Evolutionary conservation across 1,140 invertebrate species (phyloP).

Genomic region (Drosophila biarmipes): DNA sequence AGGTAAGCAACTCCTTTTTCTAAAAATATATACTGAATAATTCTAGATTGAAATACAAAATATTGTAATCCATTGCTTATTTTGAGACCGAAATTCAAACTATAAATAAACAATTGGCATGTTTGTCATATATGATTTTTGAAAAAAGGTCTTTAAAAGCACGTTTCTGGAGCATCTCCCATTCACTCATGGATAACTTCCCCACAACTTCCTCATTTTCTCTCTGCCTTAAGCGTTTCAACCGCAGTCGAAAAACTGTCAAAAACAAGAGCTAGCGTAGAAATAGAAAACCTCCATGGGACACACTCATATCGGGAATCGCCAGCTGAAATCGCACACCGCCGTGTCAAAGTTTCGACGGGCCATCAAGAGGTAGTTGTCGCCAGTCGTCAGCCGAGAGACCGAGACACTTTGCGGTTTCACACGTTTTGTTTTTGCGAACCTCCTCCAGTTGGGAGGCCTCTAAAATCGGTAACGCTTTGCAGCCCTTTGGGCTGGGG

Average conservation of each 20-base stretch:
- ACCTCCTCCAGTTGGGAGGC: not conserved
- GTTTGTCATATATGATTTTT: no score
- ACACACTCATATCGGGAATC: slow-evolving; percentile 14
- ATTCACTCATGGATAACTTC: not conserved
- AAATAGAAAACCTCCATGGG: not conserved
- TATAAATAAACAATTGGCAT: no score
- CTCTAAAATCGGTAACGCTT: slow-evolving; percentile 47
- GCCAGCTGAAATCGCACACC: slow-evolving; percentile 70
- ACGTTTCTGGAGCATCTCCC: not conserved
- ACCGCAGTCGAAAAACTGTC: slow-evolving; percentile 48
- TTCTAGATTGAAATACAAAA: no score
- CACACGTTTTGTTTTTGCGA: slow-evolving; percentile 64
- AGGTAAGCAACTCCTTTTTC: no score
- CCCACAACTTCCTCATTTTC: slow-evolving; percentile 8
- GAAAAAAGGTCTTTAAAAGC: no score
- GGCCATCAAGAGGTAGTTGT: slow-evolving; percentile 19
- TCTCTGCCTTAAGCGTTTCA: slow-evolving; percentile 57
- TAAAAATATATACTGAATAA: no score
- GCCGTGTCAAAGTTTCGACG: slow-evolving; percentile 56
- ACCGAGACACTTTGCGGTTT: slow-evolving; percentile 72
- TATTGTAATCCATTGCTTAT: no score
- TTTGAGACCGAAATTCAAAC: no score
- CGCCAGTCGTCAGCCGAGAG: slow-evolving; percentile 16
- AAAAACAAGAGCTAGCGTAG: slow-evolving; percentile 43
- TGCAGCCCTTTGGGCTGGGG: slow-evolving; percentile 1